Evolutionary conservation across 2,888 invertebrate species (phyloP).

Genomic region (Salpingus planirostris): DNA sequence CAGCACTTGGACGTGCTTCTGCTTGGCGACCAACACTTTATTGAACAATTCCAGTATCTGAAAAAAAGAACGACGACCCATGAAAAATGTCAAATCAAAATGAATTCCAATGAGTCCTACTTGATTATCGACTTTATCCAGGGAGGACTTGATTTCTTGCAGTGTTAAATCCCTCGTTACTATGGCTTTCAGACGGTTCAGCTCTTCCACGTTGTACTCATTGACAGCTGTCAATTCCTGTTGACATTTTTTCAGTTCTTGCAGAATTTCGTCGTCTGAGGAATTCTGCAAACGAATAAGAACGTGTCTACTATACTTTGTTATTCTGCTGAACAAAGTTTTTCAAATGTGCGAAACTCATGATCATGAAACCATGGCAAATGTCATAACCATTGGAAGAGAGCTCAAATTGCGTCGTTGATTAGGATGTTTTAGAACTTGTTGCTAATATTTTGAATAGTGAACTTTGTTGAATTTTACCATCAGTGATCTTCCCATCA

Average conservation of each 20-base stretch:
- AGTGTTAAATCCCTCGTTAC: constrained; percentile 34
- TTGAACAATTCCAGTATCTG: constrained; percentile 75
- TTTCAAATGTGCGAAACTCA: too few species aligned
- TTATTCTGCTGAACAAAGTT: too few species aligned
- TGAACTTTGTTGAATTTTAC: too few species aligned
- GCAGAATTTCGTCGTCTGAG: constrained; percentile 79
- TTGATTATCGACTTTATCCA: constrained; percentile 37
- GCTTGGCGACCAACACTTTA: constrained; percentile 67
- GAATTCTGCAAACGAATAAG: constrained; percentile 37
- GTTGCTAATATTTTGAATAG: too few species aligned
- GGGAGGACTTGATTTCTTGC: constrained; percentile 35
- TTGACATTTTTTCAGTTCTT: constrained; percentile 81
- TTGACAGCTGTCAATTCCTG: constrained; percentile 69
- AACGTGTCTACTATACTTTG: too few species aligned
- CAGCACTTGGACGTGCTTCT: constrained; percentile 61
- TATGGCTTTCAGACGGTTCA: constrained; percentile 31
- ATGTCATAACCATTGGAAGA: too few species aligned
- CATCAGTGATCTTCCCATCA: too few species aligned
- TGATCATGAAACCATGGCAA: too few species aligned
- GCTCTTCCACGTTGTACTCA: constrained; percentile 57
- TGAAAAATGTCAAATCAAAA: too few species aligned
- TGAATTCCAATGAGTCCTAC: constrained; percentile 19
- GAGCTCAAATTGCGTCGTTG: too few species aligned
- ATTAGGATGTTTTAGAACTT: too few species aligned
- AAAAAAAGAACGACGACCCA: too few species aligned